Evolutionary conservation across 2,888 invertebrate genomes (phyloP), one percentile per base, ranked within the genome.

Genomic region (Tanytarsus gracilentus): DNA sequence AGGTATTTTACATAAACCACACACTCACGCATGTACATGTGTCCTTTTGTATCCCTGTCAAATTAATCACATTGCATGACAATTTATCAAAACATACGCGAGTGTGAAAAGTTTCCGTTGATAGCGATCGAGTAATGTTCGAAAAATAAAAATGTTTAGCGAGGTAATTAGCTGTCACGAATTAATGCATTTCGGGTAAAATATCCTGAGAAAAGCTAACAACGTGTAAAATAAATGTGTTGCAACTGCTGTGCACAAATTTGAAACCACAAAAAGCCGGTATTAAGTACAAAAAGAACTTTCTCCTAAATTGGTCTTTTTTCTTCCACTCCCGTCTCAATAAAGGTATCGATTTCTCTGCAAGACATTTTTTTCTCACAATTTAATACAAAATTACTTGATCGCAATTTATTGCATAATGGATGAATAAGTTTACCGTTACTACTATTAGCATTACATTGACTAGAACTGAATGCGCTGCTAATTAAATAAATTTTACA

Each of bases 391-490:
- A n/a, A n/a, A n/a, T n/a, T n/a, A n/a, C n/a, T n/a, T 44, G 23
- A 44, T 33, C 11, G 44, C n/a, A 44, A 44, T 16, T 44, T 44
- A 44, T 44, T 44, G 23, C 44, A 44, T 44, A 44, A 44, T 44
- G 18, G 23, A 44, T 44, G 44, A 44, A 18, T 21, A 44, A 40
- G 21, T 23, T 11, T 44, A 18, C 44, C 18, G 23, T 23, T n/a
- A 18, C 23, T 40, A 18, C 6, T 40, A 21, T 18, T 40, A 33
- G 14, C 11, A 14, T 36, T 16, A 23, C 23, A 44, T 44, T 44
- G 23, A 44, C 18, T n/a, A n/a, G n/a, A n/a, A n/a, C n/a, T n/a
- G n/a, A n/a, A n/a, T n/a, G n/a, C n/a, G n/a, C n/a, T n/a, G n/a
- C n/a, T n/a, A n/a, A n/a, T n/a, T n/a, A n/a, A n/a, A n/a, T n/a